Conservation (phyloP, 2,797 vertebrate genomes). For the Sebastes taczanowskii region DNA sequence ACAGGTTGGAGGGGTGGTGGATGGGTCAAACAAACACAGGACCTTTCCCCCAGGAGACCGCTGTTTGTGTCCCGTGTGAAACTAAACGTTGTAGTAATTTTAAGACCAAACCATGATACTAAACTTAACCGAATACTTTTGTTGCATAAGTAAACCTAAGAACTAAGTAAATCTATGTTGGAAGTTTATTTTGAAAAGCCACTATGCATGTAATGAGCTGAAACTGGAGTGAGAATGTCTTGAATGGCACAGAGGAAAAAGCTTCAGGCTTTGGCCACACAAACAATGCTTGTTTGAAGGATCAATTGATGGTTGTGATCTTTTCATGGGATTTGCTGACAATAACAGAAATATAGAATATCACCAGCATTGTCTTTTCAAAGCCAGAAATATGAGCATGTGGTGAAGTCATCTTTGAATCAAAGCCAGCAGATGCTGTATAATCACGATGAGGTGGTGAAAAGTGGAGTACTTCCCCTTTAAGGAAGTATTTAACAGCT, state of each 20-base stretch:
- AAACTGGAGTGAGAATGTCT: neutral
- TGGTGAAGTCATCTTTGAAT: neutral
- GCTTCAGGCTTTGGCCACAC: neutral
- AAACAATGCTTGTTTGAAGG: neutral
- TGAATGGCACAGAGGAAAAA: neutral
- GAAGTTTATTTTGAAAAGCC: neutral
- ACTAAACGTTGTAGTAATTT: too few species aligned
- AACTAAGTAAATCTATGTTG: neutral
- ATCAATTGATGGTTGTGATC: neutral
- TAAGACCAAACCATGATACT: too few species aligned
- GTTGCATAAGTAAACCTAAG: neutral
- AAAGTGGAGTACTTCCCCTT: neutral
- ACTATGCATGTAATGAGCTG: too few species aligned
- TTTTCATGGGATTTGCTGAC: neutral
- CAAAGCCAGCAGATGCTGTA: neutral
- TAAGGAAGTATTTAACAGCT: neutral
- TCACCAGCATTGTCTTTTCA: neutral
- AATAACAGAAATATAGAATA: neutral
- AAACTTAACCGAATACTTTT: neutral
- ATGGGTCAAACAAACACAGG: too few species aligned
- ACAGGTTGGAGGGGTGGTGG: too few species aligned
- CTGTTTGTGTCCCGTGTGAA: too few species aligned
- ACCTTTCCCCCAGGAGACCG: too few species aligned
- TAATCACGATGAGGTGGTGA: neutral
- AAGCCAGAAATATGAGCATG: neutral